Percentiles rank a stretch among this genome's conserved stretches.
Conservation (phyloP, 2,113 vertebrate species). For the Leptobrachium ailaonicum region DNA sequence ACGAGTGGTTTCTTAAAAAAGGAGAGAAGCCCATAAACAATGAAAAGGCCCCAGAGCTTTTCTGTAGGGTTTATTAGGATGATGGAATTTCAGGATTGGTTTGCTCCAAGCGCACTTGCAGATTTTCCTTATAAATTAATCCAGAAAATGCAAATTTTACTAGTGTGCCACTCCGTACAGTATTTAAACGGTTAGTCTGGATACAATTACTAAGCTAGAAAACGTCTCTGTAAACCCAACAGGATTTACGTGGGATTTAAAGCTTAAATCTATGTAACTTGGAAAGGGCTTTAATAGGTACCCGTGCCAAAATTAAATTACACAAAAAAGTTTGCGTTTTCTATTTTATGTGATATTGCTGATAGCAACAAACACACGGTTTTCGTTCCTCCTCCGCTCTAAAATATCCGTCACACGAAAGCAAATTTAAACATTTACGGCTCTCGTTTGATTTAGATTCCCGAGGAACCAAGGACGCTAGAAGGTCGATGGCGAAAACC, state of each 20-base stretch:
- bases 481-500: constrained; percentile 32
- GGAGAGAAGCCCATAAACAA: too few species aligned
- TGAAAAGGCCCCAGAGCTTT: too few species aligned
- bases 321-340: constrained; percentile 9
- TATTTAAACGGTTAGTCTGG: constrained; percentile 18
- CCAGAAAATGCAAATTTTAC: constrained; percentile 12
- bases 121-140: constrained; percentile 4
- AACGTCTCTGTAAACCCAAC: neutral
- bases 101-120: neutral
- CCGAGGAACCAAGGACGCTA: neutral
- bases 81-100: neutral
- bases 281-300: neutral
- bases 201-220: constrained; percentile 1
- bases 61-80: neutral
- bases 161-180: neutral
- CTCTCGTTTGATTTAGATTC: constrained; percentile 30
- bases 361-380: constrained; percentile 9
- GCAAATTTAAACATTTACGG: constrained; percentile 24
- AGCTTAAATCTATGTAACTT: constrained; percentile 18
- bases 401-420: constrained; percentile 24
- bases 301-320: constrained; percentile 3
- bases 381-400: neutral
- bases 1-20: too few species aligned
- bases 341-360: constrained; percentile 29
- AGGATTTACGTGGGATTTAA: constrained; percentile 29